Percentiles rank a stretch among this genome's conserved stretches.
phyloP scores from a whole-genome alignment of 2,797 vertebrate species.

The Lemur catta region DNA sequence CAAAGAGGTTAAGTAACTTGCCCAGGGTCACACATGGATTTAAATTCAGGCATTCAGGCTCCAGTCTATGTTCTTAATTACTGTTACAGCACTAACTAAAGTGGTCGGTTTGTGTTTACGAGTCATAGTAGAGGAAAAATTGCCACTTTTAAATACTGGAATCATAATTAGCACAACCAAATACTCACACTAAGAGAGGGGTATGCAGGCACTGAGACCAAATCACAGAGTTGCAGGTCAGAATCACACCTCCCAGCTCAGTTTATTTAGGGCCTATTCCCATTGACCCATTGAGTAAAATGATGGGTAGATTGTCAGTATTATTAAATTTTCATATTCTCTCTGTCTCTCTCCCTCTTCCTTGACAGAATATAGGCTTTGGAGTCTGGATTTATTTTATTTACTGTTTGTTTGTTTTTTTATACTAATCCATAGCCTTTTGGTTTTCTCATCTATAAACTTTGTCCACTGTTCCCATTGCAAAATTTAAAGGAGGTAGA shows the following conservation, averaged over 20 bases:
- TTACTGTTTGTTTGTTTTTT: neutral
- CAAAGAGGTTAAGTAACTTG: neutral
- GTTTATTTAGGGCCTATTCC: neutral
- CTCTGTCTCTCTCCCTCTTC: neutral
- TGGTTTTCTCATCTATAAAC: neutral
- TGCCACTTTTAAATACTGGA: neutral
- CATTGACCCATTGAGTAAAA: neutral
- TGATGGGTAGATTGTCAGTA: neutral
- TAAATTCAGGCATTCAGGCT: neutral
- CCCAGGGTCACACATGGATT: neutral
- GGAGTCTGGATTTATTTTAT: neutral
- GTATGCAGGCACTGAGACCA: neutral
- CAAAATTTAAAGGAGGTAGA: constrained; percentile 10
- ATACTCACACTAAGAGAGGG: neutral
- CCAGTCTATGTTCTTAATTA: neutral
- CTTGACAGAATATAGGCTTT: neutral
- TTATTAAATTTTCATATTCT: neutral
- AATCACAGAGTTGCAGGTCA: neutral
- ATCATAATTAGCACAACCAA: neutral
- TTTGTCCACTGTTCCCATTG: neutral
- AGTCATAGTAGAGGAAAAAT: neutral
- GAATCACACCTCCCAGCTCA: neutral
- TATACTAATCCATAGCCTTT: neutral
- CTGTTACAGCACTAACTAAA: neutral
- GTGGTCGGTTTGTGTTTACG: neutral